phyloP scores from a whole-genome alignment of 2,113 vertebrate species.

The Tricholaema leucomelas region DNA sequence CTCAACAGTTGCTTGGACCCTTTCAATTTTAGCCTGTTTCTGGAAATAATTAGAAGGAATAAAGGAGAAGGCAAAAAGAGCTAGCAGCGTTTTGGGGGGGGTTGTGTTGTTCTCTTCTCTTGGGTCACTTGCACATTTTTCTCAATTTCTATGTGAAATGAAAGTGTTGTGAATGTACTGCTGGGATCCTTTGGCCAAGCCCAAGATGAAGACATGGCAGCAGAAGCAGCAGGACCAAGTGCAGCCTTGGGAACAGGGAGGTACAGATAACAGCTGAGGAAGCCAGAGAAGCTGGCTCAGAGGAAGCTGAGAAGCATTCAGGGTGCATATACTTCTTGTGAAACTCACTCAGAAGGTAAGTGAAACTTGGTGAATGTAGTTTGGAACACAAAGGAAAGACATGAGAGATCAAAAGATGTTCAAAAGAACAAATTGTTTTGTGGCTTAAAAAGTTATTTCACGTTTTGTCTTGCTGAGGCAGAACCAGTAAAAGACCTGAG shows the following conservation, averaged over 20 bases:
- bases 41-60: neutral
- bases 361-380: neutral
- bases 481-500: neutral
- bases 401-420: neutral
- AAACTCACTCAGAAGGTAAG: conserved; percentile 24
- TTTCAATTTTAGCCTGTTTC: neutral
- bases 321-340: neutral
- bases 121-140: neutral
- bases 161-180: accelerated
- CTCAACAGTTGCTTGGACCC: neutral
- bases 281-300: neutral
- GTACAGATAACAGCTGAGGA: neutral
- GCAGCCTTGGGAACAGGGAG: neutral
- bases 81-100: neutral
- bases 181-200: neutral
- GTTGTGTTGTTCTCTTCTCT: neutral
- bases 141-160: neutral
- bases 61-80: neutral
- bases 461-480: neutral
- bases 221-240: neutral
- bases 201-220: neutral
- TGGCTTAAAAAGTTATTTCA: neutral
- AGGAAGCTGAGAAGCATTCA: too few relatives aligned
- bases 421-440: neutral
- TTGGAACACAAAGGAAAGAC: conserved; percentile 38